phyloP scores from a whole-genome alignment of 2,797 vertebrate genomes.

The Leptatherina wallacei region DNA sequence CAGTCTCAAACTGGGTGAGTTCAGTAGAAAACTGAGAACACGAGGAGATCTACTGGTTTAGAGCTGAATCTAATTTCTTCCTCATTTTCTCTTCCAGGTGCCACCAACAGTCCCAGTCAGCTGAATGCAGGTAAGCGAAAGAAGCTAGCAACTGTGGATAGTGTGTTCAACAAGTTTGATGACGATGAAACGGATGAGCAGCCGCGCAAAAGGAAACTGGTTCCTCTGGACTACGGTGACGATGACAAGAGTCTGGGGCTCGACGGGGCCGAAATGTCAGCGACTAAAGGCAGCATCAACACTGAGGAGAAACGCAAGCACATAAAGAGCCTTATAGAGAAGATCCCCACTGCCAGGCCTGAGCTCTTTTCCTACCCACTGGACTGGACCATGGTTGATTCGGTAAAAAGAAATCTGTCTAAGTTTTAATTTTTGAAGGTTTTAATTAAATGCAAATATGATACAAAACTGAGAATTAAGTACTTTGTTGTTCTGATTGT shows the following conservation, averaged over 20 bases:
- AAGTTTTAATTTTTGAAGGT: neutral
- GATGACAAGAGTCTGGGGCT: constrained; percentile 90
- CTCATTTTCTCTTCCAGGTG: constrained; percentile 77
- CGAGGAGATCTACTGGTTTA: neutral
- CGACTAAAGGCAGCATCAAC: constrained; percentile 90
- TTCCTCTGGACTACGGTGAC: constrained; percentile 96
- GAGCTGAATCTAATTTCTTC: neutral
- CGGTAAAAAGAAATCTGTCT: constrained; percentile 63
- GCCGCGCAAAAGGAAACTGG: constrained; percentile 95
- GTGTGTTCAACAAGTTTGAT: constrained; percentile 98
- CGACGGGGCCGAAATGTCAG: constrained; percentile 75
- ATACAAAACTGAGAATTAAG: neutral
- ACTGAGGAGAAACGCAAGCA: constrained; percentile 99
- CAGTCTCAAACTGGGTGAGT: constrained; percentile 94
- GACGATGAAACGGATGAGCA: constrained; percentile 97
- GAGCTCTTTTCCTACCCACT: constrained; percentile 98
- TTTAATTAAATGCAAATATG: neutral
- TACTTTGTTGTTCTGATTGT: constrained; percentile 3
- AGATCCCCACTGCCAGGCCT: constrained; percentile 96
- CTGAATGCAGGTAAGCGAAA: constrained; percentile 92
- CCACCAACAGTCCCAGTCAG: constrained; percentile 94
- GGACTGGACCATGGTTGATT: constrained; percentile 90
- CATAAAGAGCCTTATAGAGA: constrained; percentile 98
- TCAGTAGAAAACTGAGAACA: neutral
- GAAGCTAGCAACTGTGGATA: constrained; percentile 92